Percentiles rank a stretch among this genome's conserved stretches.
Evolutionary conservation across 2,888 invertebrate genomes (phyloP).

Genomic region (Tetragnatha montana): DNA sequence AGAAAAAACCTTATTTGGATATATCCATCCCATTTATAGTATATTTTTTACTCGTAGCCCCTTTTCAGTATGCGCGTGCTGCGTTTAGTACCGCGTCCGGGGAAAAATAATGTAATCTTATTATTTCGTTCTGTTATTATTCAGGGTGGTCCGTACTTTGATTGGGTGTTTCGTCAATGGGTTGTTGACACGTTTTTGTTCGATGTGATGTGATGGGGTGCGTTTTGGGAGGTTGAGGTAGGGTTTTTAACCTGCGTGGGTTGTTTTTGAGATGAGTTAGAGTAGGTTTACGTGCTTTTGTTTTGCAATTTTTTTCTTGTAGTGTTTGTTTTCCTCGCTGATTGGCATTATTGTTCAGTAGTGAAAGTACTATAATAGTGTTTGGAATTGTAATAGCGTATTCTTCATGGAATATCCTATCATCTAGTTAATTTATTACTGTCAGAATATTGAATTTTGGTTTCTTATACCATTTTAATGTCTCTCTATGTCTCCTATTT

Average conservation of each 20-base stretch:
- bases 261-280: neutral
- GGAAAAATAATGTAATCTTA: conserved; percentile 10
- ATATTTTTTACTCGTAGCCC: conserved; percentile 28
- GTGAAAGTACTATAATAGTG: no score
- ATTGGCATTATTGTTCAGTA: no score
- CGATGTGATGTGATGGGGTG: neutral
- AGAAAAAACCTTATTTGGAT: conserved; percentile 36
- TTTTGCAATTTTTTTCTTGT: neutral
- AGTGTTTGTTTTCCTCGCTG: no score
- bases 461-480: no score
- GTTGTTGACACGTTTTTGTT: neutral
- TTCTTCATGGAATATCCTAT: no score
- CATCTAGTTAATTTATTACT: no score
- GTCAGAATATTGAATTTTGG: no score
- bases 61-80: conserved; percentile 2
- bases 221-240: neutral
- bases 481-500: no score
- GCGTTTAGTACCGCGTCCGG: neutral
- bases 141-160: no score
- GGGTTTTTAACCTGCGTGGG: neutral
- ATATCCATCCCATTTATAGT: conserved; percentile 34
- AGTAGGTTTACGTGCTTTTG: no score
- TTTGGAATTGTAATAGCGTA: no score
- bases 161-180: neutral
- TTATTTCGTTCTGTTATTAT: conserved; percentile 24